Percentiles rank a stretch among this genome's conserved stretches.
Evolutionary conservation across 2,797 vertebrate species (phyloP).

Genomic region (Echiichthys vipera): DNA sequence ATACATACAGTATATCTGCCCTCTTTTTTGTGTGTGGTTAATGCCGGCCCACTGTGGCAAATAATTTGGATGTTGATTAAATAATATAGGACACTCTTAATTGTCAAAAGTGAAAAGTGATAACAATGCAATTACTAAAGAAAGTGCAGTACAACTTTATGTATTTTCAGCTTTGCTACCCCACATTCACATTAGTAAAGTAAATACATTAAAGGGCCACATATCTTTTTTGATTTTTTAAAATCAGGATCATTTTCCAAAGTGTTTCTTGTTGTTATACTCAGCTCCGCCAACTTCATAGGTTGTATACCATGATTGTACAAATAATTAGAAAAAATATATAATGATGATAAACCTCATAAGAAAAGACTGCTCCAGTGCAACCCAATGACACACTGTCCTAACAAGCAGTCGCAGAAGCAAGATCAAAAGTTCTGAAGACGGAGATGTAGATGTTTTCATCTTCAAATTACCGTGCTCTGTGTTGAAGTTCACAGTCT

Average conservation of each 20-base stretch:
- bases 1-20: conserved; percentile 43
- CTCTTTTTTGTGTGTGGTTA: conserved; percentile 34
- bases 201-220: no score
- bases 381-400: conserved; percentile 57
- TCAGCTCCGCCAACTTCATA: no score
- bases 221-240: no score
- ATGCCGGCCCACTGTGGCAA: conserved; percentile 5
- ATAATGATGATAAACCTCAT: conserved; percentile 57
- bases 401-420: conserved; percentile 59
- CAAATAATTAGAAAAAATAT: conserved; percentile 32
- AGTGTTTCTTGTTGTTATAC: no score
- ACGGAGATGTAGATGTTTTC: conserved; percentile 67
- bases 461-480: conserved; percentile 73
- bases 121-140: conserved; percentile 20
- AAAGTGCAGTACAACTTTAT: not conserved
- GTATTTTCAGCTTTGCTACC: conserved; percentile 10
- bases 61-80: conserved; percentile 14
- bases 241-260: no score
- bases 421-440: conserved; percentile 64
- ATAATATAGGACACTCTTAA: conserved; percentile 20
- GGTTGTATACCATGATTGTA: not conserved
- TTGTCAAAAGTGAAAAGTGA: conserved; percentile 22
- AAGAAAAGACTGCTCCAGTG: conserved; percentile 30
- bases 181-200: no score
- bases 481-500: conserved; percentile 68